phyloP scores from a whole-genome alignment of 2,888 invertebrate genomes.

The Drosophila barbarae region DNA sequence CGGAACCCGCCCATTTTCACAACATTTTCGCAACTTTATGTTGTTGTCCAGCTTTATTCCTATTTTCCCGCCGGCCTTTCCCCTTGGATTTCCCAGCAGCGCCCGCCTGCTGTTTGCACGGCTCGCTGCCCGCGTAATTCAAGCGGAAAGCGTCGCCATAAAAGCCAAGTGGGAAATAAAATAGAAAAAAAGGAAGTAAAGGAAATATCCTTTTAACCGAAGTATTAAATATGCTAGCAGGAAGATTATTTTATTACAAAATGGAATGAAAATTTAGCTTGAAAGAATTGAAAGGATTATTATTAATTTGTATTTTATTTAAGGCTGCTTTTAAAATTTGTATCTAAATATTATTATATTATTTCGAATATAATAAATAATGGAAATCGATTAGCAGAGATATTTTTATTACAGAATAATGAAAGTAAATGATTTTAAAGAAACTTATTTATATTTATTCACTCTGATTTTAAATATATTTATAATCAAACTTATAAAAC shows the following conservation, averaged over 20 bases:
- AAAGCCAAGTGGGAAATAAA: constrained; percentile 59
- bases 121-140: constrained; percentile 71
- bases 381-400: fast-evolving
- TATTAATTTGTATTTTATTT: too few relatives aligned
- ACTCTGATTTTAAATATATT: neutral
- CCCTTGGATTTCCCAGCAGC: constrained; percentile 6
- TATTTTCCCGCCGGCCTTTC: constrained; percentile 25
- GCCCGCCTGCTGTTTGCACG: constrained; percentile 45
- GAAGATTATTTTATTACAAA: too few relatives aligned
- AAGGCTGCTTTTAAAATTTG: too few relatives aligned
- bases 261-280: neutral
- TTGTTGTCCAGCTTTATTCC: constrained; percentile 37
- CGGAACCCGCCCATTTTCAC: constrained; percentile 1
- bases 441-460: too few relatives aligned
- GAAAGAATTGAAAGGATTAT: too few relatives aligned
- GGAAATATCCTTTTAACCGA: neutral
- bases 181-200: constrained; percentile 1
- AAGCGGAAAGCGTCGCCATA: constrained; percentile 71
- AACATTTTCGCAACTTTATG: constrained; percentile 63
- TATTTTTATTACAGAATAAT: neutral
- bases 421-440: too few relatives aligned
- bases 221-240: neutral
- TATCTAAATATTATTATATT: too few relatives aligned
- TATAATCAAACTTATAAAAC: too few relatives aligned
- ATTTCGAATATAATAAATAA: neutral